Conservation (phyloP, 1,140 invertebrate genomes). For the Drosophila repletoides region DNA sequence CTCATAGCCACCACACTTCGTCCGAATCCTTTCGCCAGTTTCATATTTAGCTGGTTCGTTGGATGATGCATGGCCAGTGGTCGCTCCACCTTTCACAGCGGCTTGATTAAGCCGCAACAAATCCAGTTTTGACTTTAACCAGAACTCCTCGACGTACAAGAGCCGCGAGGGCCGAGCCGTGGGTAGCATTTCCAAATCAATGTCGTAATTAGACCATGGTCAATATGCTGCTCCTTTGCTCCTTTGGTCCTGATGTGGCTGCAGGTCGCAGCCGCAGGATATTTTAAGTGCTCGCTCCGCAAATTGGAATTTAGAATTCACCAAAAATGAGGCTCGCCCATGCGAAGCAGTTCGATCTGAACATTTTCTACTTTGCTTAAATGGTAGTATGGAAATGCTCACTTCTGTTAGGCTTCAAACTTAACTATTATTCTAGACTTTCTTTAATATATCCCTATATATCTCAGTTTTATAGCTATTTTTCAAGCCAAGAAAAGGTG, state of each 20-base stretch:
- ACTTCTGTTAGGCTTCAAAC: no score
- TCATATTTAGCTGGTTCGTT: not conserved
- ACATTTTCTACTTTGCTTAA: no score
- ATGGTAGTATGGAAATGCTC: no score
- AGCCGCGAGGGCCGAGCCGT: not conserved
- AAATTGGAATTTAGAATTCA: no score
- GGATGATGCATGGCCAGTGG: conserved; percentile 10
- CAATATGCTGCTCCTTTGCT: not conserved
- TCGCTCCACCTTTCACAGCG: not conserved
- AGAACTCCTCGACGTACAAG: not conserved
- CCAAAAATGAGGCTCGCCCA: no score
- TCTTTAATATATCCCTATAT: no score
- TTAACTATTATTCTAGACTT: no score
- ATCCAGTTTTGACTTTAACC: conserved; percentile 17
- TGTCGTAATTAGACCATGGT: not conserved
- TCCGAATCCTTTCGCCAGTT: not conserved
- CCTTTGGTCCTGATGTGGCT: not conserved
- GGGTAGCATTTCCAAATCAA: not conserved
- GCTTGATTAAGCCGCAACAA: conserved; percentile 11
- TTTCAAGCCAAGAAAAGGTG: no score
- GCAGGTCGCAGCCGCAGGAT: not conserved
- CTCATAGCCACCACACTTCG: not conserved
- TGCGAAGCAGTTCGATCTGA: no score
- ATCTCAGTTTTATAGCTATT: no score
- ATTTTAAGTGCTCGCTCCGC: not conserved